Base-by-base conservation (phyloP, 2,888 invertebrate genomes). In the Julus scandinavius region DNA sequence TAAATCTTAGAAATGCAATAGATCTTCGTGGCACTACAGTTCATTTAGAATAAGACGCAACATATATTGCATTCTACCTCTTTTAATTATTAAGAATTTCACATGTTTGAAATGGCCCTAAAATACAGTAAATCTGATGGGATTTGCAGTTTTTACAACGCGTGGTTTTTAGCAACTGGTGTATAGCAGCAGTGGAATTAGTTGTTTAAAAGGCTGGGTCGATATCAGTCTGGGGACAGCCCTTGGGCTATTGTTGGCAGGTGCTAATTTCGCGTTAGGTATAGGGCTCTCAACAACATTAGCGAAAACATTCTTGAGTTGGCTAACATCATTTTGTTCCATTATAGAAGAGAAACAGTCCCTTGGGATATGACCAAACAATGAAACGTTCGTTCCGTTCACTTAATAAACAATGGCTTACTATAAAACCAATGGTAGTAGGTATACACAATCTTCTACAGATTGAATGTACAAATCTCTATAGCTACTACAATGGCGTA, bases 251-350 rank as follows among this genome's bases (percentile, higher is more conserved):
- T 63, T 63, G 63, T 63, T 63, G 63, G 63, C 63, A 63, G 63
- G 63, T 63, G 63, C 63, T 63, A 63, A 63, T 63, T 63, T n/a
- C 63, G n/a, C 63, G 63, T 63, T 63, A 63, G 63, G 15, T n/a
- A n/a, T 63, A 63, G 63, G 63, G 63, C 63, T 63, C 20, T 63
- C 63, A 63, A 63, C 63, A 63, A 6, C 63, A 63, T 63, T 63
- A 63, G 63, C 17, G n/a, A 63, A 63, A 63, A 63, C 63, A 63
- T 63, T 17, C 63, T 63, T 63, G 63, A 6, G 63, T 63, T 63
- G 63, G 63, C 63, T 63, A 63, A 63, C 63, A 63, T 63, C 63
- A 63, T 63, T 63, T 63, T 20, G 63, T 63, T 63, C 63, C 63
- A 63, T 63, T 63, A 63, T 5, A 63, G 63, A 63, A 63, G n/a